Conservation (phyloP, 2,797 vertebrate genomes). For the Pachyuromys duprasi region DNA sequence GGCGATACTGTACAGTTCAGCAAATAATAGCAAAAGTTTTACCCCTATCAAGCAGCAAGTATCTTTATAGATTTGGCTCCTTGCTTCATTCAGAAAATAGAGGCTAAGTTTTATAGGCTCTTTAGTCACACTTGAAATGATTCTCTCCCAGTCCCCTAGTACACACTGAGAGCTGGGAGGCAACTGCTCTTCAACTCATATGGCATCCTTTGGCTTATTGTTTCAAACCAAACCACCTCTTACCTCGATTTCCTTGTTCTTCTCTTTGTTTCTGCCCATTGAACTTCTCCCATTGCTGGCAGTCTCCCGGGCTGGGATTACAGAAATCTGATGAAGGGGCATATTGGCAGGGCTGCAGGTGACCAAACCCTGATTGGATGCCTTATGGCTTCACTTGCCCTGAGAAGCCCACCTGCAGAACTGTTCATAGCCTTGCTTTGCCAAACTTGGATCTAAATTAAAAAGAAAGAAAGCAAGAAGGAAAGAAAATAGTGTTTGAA, state of each 20-base stretch:
- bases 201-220: not conserved
- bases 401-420: slow-evolving; percentile 87
- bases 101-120: not conserved
- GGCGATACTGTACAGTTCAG: not conserved
- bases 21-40: slow-evolving; percentile 16
- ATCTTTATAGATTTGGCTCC: not conserved
- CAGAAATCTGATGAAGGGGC: slow-evolving; percentile 97
- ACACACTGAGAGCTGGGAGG: not conserved
- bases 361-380: slow-evolving; percentile 86
- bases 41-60: not conserved
- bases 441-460: slow-evolving; percentile 86
- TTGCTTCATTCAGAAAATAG: slow-evolving; percentile 9
- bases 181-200: not conserved
- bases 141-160: not conserved
- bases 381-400: slow-evolving; percentile 86
- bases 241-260: slow-evolving; percentile 92
- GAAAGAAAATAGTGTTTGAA: slow-evolving; percentile 84
- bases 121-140: not conserved
- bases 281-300: slow-evolving; percentile 90
- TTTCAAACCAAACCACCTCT: slow-evolving; percentile 82
- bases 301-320: slow-evolving; percentile 93
- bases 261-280: slow-evolving; percentile 92
- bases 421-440: slow-evolving; percentile 89
- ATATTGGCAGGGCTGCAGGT: slow-evolving; percentile 89
- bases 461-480: slow-evolving; percentile 83